Conservation (phyloP, 2,797 vertebrate species). For the Mallotus villosus region DNA sequence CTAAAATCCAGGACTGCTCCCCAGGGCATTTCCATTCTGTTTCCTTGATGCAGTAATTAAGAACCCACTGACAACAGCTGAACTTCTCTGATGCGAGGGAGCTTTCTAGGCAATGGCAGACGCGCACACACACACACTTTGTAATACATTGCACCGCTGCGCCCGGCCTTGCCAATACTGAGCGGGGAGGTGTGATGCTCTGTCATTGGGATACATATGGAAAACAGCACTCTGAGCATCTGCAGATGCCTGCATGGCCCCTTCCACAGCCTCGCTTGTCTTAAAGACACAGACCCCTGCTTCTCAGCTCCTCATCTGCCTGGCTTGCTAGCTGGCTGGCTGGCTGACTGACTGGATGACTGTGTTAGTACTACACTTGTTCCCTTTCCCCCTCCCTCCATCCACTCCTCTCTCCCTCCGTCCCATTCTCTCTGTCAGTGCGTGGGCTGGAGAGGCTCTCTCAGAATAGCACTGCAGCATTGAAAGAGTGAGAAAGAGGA, state of each 20-base stretch:
- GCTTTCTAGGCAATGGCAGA: conserved; percentile 44
- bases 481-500: conserved; percentile 17
- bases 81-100: conserved; percentile 31
- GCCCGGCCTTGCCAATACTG: not conserved
- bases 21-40: conserved; percentile 50
- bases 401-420: conserved; percentile 35
- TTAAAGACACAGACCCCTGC: conserved; percentile 39
- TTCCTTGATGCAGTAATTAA: conserved; percentile 57
- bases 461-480: conserved; percentile 64
- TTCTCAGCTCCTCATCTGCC: no score
- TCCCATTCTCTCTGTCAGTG: conserved; percentile 40
- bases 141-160: not conserved
- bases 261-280: conserved; percentile 23
- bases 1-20: conserved; percentile 39
- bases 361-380: conserved; percentile 38
- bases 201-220: conserved; percentile 19
- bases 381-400: conserved; percentile 12
- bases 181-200: conserved; percentile 9
- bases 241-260: conserved; percentile 17
- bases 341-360: conserved; percentile 31
- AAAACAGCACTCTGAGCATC: conserved; percentile 20
- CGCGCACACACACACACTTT: conserved; percentile 4
- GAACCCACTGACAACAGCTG: conserved; percentile 53
- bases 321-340: no score
- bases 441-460: conserved; percentile 64